Evolutionary conservation across 2,113 vertebrate species (phyloP).

Genomic region (Pycnonotus jocosus): DNA sequence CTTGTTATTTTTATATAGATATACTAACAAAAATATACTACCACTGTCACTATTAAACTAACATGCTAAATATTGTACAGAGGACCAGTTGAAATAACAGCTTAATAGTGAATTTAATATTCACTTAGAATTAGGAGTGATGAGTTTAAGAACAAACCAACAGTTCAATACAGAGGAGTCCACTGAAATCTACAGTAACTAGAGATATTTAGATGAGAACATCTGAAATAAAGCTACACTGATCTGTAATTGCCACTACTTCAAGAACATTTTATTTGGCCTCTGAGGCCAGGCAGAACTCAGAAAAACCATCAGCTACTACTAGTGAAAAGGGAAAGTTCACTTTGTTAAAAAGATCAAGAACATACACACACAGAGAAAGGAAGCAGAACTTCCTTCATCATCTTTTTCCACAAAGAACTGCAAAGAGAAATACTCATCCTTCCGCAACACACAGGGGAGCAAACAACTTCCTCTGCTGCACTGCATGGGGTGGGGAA

Average conservation of each 20-base stretch:
- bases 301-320: background rate
- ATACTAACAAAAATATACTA: background rate
- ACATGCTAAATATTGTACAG: background rate
- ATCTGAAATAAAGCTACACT: background rate
- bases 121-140: background rate
- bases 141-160: background rate
- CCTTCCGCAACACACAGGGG: background rate
- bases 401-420: background rate
- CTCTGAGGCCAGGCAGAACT: background rate
- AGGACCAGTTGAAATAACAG: background rate
- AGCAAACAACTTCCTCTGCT: background rate
- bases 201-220: background rate
- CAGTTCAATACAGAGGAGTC: background rate
- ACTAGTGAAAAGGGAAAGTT: background rate
- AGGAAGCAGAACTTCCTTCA: background rate
- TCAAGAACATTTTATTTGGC: background rate
- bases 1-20: background rate
- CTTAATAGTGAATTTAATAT: background rate
- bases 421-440: background rate
- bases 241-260: background rate
- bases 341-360: background rate
- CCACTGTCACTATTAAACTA: background rate
- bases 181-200: background rate
- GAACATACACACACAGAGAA: background rate
- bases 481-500: background rate